Conservation (phyloP, 2,113 vertebrate species). For the Phalacrocorax brasilianus region DNA sequence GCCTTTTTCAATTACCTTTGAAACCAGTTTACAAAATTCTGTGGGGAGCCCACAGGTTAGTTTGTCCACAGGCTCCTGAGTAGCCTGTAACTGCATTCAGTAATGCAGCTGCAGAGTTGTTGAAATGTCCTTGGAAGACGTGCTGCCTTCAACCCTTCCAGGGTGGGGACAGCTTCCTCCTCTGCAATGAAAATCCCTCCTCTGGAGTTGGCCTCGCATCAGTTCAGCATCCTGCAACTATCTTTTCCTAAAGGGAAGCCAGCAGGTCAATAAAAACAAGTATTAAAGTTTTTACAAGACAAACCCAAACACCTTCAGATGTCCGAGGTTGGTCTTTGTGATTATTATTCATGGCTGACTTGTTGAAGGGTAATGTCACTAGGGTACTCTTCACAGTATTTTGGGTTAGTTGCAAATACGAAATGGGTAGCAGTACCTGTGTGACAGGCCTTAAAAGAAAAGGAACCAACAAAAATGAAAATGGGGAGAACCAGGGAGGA, state of each 20-base stretch:
- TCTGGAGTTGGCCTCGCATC: background rate
- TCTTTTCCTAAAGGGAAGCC: background rate
- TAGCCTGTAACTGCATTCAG: background rate
- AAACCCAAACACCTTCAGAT: background rate
- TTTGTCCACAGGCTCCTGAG: background rate
- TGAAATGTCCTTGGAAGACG: background rate
- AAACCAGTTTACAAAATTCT: background rate
- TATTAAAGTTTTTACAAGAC: background rate
- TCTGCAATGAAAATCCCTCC: background rate
- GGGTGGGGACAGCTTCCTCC: background rate
- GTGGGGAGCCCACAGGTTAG: background rate
- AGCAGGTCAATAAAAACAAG: background rate
- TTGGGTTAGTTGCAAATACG: background rate
- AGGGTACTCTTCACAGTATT: background rate
- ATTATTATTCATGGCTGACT: background rate
- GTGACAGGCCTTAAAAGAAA: background rate
- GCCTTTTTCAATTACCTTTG: background rate
- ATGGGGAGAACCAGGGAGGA: background rate
- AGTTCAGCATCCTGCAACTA: background rate
- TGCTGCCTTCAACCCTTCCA: background rate
- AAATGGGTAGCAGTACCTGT: background rate
- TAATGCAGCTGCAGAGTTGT: background rate
- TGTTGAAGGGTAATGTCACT: background rate
- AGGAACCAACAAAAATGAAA: background rate
- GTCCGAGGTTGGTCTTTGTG: background rate